phyloP scores from a whole-genome alignment of 2,888 invertebrate species.

The Neoitamus cyanurus region DNA sequence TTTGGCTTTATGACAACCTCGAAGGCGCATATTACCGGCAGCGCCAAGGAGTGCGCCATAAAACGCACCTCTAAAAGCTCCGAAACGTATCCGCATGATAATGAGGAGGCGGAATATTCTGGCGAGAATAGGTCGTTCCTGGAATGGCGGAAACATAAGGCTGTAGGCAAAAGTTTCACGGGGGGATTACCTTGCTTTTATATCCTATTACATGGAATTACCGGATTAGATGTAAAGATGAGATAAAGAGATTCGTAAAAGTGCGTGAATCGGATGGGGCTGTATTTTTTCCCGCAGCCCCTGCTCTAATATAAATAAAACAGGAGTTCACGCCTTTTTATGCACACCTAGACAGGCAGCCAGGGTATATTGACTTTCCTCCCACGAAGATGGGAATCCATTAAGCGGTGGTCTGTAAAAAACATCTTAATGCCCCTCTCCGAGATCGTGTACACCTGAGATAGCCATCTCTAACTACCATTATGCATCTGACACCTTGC shows the following conservation, averaged over 20 bases:
- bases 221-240: constrained; percentile 12
- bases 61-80: constrained; percentile 33
- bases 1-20: constrained; percentile 24
- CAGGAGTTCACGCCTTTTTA: background rate
- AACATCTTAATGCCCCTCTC: background rate
- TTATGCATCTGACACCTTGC: background rate
- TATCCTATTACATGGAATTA: background rate
- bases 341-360: background rate
- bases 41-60: background rate
- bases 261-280: background rate
- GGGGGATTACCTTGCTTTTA: background rate
- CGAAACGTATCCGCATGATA: constrained; percentile 16
- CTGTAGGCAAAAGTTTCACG: background rate
- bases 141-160: background rate
- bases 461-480: background rate
- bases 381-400: background rate
- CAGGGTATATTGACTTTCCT: background rate
- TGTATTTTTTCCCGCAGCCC: background rate
- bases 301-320: background rate
- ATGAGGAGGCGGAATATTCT: constrained; percentile 12
- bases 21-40: background rate
- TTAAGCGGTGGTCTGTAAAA: background rate
- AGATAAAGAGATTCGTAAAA: background rate
- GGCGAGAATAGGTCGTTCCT: background rate
- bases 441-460: background rate